Evolutionary conservation across 2,797 vertebrate species (phyloP).

Genomic region (Acanthurus leucopareius): DNA sequence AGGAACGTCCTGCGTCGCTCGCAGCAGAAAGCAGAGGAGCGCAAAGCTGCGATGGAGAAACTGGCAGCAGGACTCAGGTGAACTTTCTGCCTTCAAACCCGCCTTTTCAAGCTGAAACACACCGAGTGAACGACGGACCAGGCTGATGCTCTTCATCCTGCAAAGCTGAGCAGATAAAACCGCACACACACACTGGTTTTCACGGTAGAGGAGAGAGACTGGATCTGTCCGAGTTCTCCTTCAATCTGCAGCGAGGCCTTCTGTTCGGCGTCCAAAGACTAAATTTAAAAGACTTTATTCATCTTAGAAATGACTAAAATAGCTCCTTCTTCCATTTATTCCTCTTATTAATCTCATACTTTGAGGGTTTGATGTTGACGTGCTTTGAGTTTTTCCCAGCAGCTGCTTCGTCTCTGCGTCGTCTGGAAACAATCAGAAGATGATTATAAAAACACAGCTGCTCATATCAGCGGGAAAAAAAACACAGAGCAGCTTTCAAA

Average conservation of each 20-base stretch:
- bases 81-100: conserved; percentile 32
- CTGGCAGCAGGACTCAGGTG: conserved; percentile 91
- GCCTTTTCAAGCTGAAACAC: conserved; percentile 3
- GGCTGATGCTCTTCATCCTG: neutral
- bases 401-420: too few species aligned
- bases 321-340: neutral
- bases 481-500: neutral
- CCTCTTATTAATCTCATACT: neutral
- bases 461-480: too few species aligned
- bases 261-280: conserved; percentile 12
- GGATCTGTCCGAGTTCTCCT: conserved; percentile 1
- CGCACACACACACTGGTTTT: neutral
- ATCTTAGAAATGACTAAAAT: neutral
- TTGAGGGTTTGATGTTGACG: conserved; percentile 3
- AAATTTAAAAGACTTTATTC: neutral
- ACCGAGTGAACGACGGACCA: neutral
- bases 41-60: conserved; percentile 87
- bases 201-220: conserved; percentile 26
- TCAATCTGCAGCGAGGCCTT: conserved; percentile 1
- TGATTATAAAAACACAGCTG: neutral
- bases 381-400: neutral
- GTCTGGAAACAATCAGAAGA: too few species aligned
- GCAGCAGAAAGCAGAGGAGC: conserved; percentile 93
- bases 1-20: conserved; percentile 89
- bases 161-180: neutral